Base-by-base conservation (phyloP, 2,113 vertebrate genomes). In the Mus spicilegus region DNA sequence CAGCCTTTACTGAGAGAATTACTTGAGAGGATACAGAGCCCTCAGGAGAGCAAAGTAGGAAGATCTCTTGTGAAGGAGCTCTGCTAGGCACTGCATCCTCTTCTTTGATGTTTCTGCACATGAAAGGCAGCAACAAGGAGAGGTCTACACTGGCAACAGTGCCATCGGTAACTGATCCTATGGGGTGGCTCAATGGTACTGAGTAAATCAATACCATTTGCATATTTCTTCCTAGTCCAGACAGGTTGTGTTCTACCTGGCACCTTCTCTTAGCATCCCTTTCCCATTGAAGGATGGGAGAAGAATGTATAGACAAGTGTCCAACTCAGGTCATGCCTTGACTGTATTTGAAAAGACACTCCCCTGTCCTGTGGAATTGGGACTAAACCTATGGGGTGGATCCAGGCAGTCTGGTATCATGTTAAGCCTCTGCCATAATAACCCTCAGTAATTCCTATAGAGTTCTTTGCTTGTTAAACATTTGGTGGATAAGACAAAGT, bases 301-400 rank as follows among this genome's bases (percentile, higher is more conserved):
- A 39, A 89, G 7, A 81, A 26, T 22, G 0, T 5, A 17, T 61
- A 51, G 77, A 73, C 19, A 81, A 26, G 0, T 72, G 86, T 89
- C 75, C 81, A 93, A 46, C 4, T 76, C 33, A 42, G 92, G 80
- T 93, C 24, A 24, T 69, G 11, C 51, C 5, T 14, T 16, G 58
- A 49, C 17, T 78, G 70, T 8, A 56, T 92, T 84, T 91, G 73
- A 33, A 42, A 94, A 82, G 86, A 95, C 65, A 89, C 14, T 36
- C 73, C 93, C 9, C 5, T 86, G 24, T 77, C 82, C 87, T 10
- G 22, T 56, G 9, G 19, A 58, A 70, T 72, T 76, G 87, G 76
- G 1, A 58, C 84, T 78, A 94, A 95, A 95, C 49, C 5, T 58
- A 16, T 67, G 16, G 17, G 3, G 28, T 6, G 86, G 9, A 19